Evolutionary conservation across 1,140 invertebrate genomes (phyloP), one percentile per base, ranked within the genome.

Genomic region (Tetranychus cinnabarinus): DNA sequence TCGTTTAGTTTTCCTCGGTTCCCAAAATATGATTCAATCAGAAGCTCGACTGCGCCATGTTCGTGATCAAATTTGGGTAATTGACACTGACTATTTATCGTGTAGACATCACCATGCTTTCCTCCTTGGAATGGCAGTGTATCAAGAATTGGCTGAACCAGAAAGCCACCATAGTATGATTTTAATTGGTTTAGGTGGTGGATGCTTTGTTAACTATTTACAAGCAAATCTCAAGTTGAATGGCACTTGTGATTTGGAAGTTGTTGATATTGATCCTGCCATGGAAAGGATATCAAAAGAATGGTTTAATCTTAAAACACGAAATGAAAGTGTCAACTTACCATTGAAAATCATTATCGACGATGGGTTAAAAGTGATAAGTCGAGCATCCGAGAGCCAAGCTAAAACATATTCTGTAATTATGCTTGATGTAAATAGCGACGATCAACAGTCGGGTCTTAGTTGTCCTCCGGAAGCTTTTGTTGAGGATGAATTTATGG

Each of bases 391-490:
- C 10, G 48, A 67, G 70, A 61, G 70, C 71, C 68, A 79, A 78
- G 76, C 70, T 71, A 2, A 79, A 80, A 10, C 10, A 65, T 85
- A 80, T 67, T 76, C 82, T 69, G 79, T 81, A 1, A 79, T 96
- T 59, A 74, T 93, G 58, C 83, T 91, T 67, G 89, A 95, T 75
- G 83, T 92, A 12, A 87, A 93, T 72, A 88, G 80, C 68, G 93
- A 93, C 73, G 86, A 92, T 70, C 69, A 74, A 0, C 76, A 77
- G 12, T 65, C 84, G 1, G 88, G 87, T 3, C 81, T 95, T 73
- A 88, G 85, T 69, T 91, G 87, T 74, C 90, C 90, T 4, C 88
- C 89, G 0, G 73, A 76, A 65, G 75, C 80, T 66, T 96, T 95
- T 76, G 68, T 96, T 1, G 77, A 82, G 56, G 64, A 72, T 8